Evolutionary conservation across 1,140 invertebrate genomes (phyloP), one percentile per base, ranked within the genome.

Genomic region (Eurosta solidaginis): DNA sequence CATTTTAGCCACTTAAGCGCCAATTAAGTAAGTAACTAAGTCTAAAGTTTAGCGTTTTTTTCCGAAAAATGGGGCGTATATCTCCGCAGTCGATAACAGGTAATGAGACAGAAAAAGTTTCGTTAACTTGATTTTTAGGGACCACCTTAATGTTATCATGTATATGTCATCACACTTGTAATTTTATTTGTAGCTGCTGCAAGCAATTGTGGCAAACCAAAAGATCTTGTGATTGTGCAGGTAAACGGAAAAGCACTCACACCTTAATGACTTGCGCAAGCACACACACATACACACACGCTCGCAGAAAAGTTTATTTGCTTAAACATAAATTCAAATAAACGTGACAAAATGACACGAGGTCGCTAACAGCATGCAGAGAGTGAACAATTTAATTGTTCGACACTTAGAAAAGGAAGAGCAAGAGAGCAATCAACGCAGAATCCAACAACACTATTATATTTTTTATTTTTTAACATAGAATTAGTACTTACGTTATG

Each of bases 301-400:
- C 12, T 4, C 14, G 1, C 9, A 36, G 14, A 17, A 33, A 59
- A 12, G 14, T 22, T 68, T 22, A 68, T 22, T 3, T 20, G 22
- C n/a, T 40, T 5, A 29, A 68, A 68, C 33, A 42, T 40, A 68
- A 68, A 68, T 68, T 68, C 59, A 22, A 68, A 68, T 68, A 40
- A 68, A 40, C 36, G 27, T 20, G n/a, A n/a, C 59, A 68, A 68
- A 29, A 68, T 40, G 33, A 68, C 59, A 33, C 59, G 36, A n/a
- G n/a, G n/a, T n/a, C n/a, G n/a, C n/a, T n/a, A n/a, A n/a, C n/a
- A n/a, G n/a, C 14, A 1, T 12, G 33, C 59, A 68, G 40, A 40
- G 59, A 40, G 59, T 68, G 59, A 68, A 68, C 59, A 68, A 68
- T 68, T 68, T 68, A 68, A 68, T 68, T 68, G 59, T 68, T 68